phyloP scores from a whole-genome alignment of 2,113 vertebrate species.

The Actenoides lindsayi region DNA sequence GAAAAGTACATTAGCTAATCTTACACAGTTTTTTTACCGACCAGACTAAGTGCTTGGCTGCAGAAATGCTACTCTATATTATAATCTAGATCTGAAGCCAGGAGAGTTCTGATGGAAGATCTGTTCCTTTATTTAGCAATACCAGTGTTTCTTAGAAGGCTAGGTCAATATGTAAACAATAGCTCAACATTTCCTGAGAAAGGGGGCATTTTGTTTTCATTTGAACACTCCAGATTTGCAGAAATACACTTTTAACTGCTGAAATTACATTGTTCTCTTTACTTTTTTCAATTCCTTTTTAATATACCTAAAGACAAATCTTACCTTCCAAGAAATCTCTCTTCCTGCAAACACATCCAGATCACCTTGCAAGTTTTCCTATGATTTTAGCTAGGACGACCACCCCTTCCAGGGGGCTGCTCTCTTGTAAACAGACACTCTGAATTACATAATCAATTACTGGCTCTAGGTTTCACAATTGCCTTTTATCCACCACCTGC shows the following conservation, averaged over 20 bases:
- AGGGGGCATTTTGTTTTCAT: background rate
- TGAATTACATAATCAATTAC: background rate
- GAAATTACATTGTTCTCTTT: background rate
- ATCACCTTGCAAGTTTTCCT: background rate
- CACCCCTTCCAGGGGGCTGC: background rate
- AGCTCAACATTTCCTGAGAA: background rate
- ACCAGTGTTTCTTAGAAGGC: background rate
- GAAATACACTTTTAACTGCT: background rate
- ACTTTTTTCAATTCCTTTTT: background rate
- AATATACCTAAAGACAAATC: background rate
- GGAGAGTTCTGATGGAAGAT: background rate
- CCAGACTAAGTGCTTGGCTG: slow-evolving; percentile 17
- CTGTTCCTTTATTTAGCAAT: background rate
- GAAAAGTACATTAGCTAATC: slow-evolving; percentile 24
- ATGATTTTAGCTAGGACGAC: background rate
- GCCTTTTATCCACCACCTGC: background rate
- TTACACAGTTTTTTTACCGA: slow-evolving; percentile 7
- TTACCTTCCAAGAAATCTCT: background rate
- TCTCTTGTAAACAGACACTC: background rate
- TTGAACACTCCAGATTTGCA: background rate
- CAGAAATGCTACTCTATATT: background rate
- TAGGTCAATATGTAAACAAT: background rate
- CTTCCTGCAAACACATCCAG: background rate
- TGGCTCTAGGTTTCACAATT: background rate
- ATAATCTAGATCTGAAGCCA: background rate